Evolutionary conservation across 1,140 invertebrate genomes (phyloP), one percentile per base, ranked within the genome.

Genomic region (Scaptomyza pallida): DNA sequence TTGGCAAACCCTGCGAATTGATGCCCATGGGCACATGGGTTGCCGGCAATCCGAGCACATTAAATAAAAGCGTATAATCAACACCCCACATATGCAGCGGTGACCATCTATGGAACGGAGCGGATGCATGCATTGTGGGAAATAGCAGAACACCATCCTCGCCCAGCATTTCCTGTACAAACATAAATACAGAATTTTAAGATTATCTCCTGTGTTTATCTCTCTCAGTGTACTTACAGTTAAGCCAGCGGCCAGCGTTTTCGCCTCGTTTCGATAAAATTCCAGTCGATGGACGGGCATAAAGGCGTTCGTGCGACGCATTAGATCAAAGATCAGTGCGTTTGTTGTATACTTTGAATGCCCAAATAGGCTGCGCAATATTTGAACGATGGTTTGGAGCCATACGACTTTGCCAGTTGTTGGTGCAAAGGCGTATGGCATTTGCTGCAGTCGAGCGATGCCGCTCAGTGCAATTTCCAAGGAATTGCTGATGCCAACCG

Each of bases 1-100:
- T 75, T 0, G 97, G 97, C 44, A 97, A 85, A 2, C 94, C 94
- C 12, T 94, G 78, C 0, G 79, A 88, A 68, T 93, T 92, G 1
- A 96, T 47, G 0, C 96, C 96, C 73, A 96, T 90, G 3, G 92
- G 96, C 54, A 96, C 94, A 73, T 96, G 94, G 2, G 95, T 96
- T 3, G 95, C 94, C 1, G 97, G 96, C 60, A 96, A 90, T 1
- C 94, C 94, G 1, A 97, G 90, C 1, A 95, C 92, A 92, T 97
- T 98, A 78, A 96, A 95, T 17, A 97, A 86, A 70, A 94, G 93
- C 2, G 94, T 94, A 97, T 86, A 70, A 94, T 93, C 90, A 40
- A 94, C 93, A 60, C 94, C 94, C 45, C 94, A 92, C 8, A 93
- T 91, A 9, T 93, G 93, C 43, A 94, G 79, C 50, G 94, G 89